phyloP scores from a whole-genome alignment of 1,140 invertebrate species.

The Scaptomyza montana region DNA sequence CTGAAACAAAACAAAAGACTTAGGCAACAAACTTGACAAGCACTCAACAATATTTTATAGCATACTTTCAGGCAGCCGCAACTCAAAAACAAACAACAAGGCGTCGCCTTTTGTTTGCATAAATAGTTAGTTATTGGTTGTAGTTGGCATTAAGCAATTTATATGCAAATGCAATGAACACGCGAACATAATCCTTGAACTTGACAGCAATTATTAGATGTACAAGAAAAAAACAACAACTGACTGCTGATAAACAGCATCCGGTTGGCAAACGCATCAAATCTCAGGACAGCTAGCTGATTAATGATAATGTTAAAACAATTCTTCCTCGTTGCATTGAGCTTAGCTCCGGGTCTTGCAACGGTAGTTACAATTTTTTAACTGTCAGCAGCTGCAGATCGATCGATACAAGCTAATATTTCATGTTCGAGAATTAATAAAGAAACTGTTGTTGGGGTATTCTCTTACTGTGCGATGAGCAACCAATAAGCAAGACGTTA shows the following conservation, averaged over 20 bases:
- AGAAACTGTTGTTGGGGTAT: neutral
- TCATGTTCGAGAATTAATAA: neutral
- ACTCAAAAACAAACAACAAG: neutral
- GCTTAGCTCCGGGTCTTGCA: neutral
- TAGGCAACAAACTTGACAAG: constrained; percentile 42
- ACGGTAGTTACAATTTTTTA: neutral
- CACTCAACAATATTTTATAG: neutral
- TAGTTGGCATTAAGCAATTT: constrained; percentile 41
- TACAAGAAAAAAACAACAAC: constrained; percentile 35
- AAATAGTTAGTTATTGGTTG: constrained; percentile 25
- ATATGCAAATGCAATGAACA: constrained; percentile 55
- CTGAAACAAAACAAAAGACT: constrained; percentile 54
- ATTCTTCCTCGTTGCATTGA: constrained; percentile 61
- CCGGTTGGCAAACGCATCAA: constrained; percentile 46
- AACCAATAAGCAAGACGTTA: neutral
- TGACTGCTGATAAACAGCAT: constrained; percentile 32
- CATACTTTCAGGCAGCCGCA: constrained; percentile 35
- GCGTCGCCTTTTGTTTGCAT: constrained; percentile 21
- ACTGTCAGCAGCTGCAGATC: neutral
- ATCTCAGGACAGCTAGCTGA: constrained; percentile 22
- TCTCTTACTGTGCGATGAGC: constrained; percentile 1
- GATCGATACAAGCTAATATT: constrained; percentile 8
- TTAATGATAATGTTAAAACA: constrained; percentile 38
- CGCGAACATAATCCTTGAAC: constrained; percentile 32
- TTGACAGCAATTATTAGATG: constrained; percentile 65